phyloP scores from a whole-genome alignment of 2,888 invertebrate species.

The Plebejus argus region DNA sequence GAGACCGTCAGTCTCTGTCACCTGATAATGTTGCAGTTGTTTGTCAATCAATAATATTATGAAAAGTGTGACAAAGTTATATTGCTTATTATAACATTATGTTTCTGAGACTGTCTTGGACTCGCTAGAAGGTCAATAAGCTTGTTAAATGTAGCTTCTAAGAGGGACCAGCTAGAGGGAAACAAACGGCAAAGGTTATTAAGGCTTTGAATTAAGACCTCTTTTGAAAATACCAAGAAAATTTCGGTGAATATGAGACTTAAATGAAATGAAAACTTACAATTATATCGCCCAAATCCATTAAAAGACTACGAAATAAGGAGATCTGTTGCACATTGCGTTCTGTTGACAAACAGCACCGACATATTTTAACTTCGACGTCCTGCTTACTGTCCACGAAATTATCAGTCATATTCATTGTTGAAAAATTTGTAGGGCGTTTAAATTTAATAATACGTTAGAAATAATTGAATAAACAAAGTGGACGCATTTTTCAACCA shows the following conservation, averaged over 20 bases:
- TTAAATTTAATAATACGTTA: not conserved
- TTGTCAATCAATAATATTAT: not conserved
- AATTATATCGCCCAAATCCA: conserved; percentile 58
- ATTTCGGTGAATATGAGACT: not conserved
- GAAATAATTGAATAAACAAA: not conserved
- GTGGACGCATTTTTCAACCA: conserved; percentile 5
- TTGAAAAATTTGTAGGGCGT: not conserved
- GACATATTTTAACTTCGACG: conserved; percentile 51
- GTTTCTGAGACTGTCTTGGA: not conserved
- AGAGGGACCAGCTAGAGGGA: not conserved
- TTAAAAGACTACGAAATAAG: conserved; percentile 48
- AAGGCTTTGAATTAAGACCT: not conserved
- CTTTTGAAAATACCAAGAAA: not conserved
- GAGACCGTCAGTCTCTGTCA: conserved; percentile 60
- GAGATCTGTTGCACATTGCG: conserved; percentile 51
- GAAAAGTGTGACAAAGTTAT: not conserved
- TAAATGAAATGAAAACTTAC: conserved; percentile 51
- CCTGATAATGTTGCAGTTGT: conserved; percentile 47
- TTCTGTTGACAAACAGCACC: conserved; percentile 63
- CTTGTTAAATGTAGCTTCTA: not conserved
- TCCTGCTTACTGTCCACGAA: conserved; percentile 39
- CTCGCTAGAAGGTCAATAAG: not conserved
- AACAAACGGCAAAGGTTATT: not conserved
- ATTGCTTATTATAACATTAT: not conserved
- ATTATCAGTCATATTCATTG: conserved; percentile 14